Base-by-base conservation (phyloP, 2,797 vertebrate genomes). In the Sylvia borin region DNA sequence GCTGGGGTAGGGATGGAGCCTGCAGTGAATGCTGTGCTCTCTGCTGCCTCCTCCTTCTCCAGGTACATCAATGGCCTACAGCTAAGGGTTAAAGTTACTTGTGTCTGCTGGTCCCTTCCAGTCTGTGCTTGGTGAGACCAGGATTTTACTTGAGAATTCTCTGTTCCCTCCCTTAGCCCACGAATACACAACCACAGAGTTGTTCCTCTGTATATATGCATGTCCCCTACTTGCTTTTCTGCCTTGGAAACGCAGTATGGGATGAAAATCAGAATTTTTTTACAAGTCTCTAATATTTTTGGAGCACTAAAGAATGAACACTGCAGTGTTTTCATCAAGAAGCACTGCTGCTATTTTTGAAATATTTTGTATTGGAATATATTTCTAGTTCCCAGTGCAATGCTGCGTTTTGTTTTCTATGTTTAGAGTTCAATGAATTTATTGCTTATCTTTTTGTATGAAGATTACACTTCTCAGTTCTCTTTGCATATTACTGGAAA, bases 361-460 rank as follows among this genome's bases (percentile, higher is more conserved):
- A 90, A 66, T 45, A 20, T 78, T 90, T 91, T 90, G 16, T 92
- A 76, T 78, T 4, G 1, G 36, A 95, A 57, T 84, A 20, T 72
- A 57, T 72, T 92, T 74, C 86, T 68, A n/a, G 86, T 94, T 93
- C 51, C 62, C 55, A 86, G 87, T 90, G 82, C 79, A 93, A 91
- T 92, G 76, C 57, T 94, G 71, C 76, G 58, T 90, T 90, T 84
- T 7, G 6, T 92, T 94, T 91, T 78, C 82, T 26, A 42, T 36
- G 24, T 86, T 74, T 88, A 88, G 58, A 38, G 51, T 88, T 47
- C 45, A 76, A 32, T 72, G 70, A 88, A 77, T 92, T 75, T 73
- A 48, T 76, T 66, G 62, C 77, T 84, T 40, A 45, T 89, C 85
- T 95, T 93, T 90, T 93, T 95, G 40, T 90, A 93, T 80, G 32